Percentiles rank a stretch among this genome's conserved stretches.
phyloP scores from a whole-genome alignment of 2,113 vertebrate genomes.

The Leptobrachium leishanense region DNA sequence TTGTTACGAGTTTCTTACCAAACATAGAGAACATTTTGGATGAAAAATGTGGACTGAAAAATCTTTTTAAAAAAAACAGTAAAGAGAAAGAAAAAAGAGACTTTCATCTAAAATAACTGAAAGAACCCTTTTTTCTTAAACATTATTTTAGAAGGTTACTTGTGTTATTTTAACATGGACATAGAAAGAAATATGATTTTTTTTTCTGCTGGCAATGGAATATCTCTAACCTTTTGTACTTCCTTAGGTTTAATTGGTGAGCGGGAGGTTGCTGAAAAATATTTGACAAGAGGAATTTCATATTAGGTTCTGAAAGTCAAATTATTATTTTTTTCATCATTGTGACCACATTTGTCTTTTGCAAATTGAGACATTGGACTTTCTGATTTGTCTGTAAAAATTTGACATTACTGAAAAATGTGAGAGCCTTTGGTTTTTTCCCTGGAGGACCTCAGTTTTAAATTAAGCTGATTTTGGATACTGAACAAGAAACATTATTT shows the following conservation, averaged over 20 bases:
- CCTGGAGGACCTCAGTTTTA: background rate
- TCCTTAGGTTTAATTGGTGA: constrained; percentile 30
- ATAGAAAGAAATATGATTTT: background rate
- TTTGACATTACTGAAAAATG: constrained; percentile 8
- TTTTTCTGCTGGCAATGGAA: background rate
- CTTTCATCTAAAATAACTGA: constrained; percentile 8
- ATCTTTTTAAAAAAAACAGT: background rate
- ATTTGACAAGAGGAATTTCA: constrained; percentile 13
- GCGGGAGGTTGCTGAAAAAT: constrained; percentile 1
- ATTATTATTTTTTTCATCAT: background rate
- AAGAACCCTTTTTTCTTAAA: background rate
- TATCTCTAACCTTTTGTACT: constrained; percentile 31
- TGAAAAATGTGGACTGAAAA: background rate
- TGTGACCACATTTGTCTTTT: constrained; percentile 10
- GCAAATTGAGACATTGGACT: constrained; percentile 12
- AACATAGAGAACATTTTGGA: constrained; percentile 1
- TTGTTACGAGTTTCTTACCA: background rate
- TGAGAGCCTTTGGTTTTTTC: background rate
- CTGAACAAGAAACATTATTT: constrained; percentile 20
- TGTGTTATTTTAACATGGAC: background rate
- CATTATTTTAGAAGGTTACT: background rate
- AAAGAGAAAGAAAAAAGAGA: background rate
- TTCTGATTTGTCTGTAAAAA: constrained; percentile 18
- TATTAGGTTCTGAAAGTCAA: background rate
- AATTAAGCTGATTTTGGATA: constrained; percentile 26